These are phyloP conservation scores for Sipha flava DNA, from an alignment of 1,140 invertebrate genomes.

Conservation along the genomic window DNA sequence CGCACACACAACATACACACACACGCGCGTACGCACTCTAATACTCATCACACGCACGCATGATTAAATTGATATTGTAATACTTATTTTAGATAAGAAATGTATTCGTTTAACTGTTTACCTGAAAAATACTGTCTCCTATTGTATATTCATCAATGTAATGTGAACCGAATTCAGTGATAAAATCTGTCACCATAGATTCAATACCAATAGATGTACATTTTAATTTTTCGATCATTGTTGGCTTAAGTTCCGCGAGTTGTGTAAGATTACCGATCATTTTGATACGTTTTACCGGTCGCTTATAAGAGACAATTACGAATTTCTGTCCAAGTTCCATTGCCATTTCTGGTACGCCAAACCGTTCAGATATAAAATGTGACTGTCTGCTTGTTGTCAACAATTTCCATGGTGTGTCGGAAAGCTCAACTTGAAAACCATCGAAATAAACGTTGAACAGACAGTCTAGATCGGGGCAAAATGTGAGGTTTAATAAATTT, in stretches of 20 bases:
- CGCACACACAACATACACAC: too few relatives aligned
- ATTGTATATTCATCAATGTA: conserved; percentile 19
- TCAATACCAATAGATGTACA: neutral
- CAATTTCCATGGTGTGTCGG: conserved; percentile 16
- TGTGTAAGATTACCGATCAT: neutral
- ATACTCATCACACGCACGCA: too few relatives aligned
- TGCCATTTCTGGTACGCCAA: conserved; percentile 15
- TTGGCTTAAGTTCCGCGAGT: neutral
- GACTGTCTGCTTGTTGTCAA: neutral
- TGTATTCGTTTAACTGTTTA: too few relatives aligned
- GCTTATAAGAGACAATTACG: neutral
- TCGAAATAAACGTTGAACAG: neutral
- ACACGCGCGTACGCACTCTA: too few relatives aligned
- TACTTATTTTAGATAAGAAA: too few relatives aligned
- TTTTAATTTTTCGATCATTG: neutral
- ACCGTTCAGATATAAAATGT: neutral
- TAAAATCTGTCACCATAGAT: conserved; percentile 16
- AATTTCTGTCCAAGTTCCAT: neutral
- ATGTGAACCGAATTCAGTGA: neutral
- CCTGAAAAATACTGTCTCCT: conserved; percentile 14
- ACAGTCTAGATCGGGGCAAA: conserved; percentile 21
- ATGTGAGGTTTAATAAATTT: neutral
- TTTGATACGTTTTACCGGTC: conserved; percentile 11
- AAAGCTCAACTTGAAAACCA: neutral
- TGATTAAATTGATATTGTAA: too few relatives aligned